These are phyloP conservation scores for Brachyhypopomus occidentalis DNA, from an alignment of 2,113 vertebrate genomes.

Conservation along the genomic window DNA sequence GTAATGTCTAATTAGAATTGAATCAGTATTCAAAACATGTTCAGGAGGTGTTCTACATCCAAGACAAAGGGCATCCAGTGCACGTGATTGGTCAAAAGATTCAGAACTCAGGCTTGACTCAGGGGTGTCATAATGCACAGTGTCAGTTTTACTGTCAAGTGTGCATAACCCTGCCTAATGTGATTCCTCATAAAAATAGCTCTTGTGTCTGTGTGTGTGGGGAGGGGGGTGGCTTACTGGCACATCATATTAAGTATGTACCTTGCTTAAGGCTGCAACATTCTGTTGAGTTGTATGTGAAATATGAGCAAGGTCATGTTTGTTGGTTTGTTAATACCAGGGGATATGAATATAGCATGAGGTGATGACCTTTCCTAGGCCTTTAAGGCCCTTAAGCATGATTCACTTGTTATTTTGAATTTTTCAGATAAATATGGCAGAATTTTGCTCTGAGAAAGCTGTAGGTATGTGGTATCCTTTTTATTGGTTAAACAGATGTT, in stretches of 20 bases:
- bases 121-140: constrained; percentile 33
- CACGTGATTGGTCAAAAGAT: not conserved
- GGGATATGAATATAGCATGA: constrained; percentile 8
- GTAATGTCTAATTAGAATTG: constrained; percentile 10
- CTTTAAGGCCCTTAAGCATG: not conserved
- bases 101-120: constrained; percentile 12
- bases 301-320: constrained; percentile 12
- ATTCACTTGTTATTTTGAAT: constrained; percentile 2
- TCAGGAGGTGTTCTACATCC: not conserved
- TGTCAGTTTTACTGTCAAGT: constrained; percentile 44
- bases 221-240: constrained; percentile 33
- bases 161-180: constrained; percentile 50
- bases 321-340: not conserved
- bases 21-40: not conserved
- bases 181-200: constrained; percentile 42
- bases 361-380: not conserved
- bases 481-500: not conserved
- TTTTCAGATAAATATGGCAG: not conserved
- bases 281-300: constrained; percentile 20
- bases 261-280: constrained; percentile 43
- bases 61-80: not conserved
- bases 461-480: not conserved
- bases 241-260: constrained; percentile 48
- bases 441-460: not conserved
- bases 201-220: no score